These are phyloP conservation scores for Ictalurus punctatus DNA, from an alignment of 2,113 vertebrate species.

Conservation along the genomic window DNA sequence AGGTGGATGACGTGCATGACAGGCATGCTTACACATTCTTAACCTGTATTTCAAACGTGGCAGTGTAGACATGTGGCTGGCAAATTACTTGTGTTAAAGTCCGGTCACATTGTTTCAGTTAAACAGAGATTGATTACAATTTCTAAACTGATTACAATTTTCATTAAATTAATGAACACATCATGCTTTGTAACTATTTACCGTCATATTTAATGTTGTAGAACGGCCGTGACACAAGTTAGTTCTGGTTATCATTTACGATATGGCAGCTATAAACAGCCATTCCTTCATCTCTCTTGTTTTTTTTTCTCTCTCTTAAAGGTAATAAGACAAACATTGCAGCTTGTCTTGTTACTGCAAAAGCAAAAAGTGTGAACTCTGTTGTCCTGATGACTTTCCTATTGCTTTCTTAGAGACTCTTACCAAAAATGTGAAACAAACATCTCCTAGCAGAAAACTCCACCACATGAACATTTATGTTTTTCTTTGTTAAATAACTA, in stretches of 20 bases:
- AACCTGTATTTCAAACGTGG: slow-evolving; percentile 27
- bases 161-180: background rate
- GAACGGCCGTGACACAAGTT: background rate
- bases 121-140: background rate
- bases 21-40: slow-evolving; percentile 22
- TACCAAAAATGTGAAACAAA: background rate
- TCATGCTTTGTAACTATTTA: background rate
- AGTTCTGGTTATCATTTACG: background rate
- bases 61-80: background rate
- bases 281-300: background rate
- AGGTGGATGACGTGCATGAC: slow-evolving; percentile 35
- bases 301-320: no score
- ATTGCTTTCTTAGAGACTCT: background rate
- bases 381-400: background rate
- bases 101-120: background rate
- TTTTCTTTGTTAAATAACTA: background rate
- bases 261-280: background rate
- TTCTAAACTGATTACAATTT: background rate
- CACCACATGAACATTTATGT: background rate
- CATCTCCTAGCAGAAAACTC: background rate
- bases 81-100: background rate
- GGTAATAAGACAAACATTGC: background rate
- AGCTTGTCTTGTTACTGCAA: background rate
- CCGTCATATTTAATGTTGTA: no score
- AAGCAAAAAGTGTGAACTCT: background rate